These are phyloP conservation scores for Hypothenemus hampei DNA, from an alignment of 1,140 invertebrate genomes.

Conservation along the genomic window DNA sequence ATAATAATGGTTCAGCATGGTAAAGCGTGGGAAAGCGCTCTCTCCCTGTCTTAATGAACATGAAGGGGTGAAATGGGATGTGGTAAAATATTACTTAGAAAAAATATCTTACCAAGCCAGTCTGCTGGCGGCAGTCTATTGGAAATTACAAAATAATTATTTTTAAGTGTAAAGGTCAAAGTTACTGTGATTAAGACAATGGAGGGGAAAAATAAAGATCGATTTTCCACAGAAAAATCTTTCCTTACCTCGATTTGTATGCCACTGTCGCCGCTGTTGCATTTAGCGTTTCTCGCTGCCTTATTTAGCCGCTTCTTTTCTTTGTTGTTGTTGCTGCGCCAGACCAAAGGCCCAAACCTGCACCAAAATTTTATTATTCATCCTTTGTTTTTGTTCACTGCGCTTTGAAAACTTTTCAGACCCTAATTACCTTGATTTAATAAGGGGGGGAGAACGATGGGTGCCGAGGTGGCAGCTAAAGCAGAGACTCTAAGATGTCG, in stretches of 20 bases:
- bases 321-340: slow-evolving; percentile 66
- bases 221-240: too few species aligned
- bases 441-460: too few species aligned
- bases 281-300: slow-evolving; percentile 64
- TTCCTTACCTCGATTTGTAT: slow-evolving; percentile 65
- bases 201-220: background rate
- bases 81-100: slow-evolving; percentile 15
- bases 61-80: slow-evolving; percentile 37
- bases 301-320: slow-evolving; percentile 64
- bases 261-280: slow-evolving; percentile 70
- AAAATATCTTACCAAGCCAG: slow-evolving; percentile 46
- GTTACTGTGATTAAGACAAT: slow-evolving; percentile 1
- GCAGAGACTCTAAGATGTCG: too few species aligned
- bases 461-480: too few species aligned
- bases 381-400: too few species aligned
- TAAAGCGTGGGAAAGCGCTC: too few species aligned
- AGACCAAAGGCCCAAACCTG: slow-evolving; percentile 64
- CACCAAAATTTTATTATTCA: too few species aligned
- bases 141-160: slow-evolving; percentile 36
- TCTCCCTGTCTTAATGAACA: too few species aligned
- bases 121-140: slow-evolving; percentile 45
- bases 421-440: too few species aligned
- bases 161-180: slow-evolving; percentile 2
- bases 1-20: too few species aligned
- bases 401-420: too few species aligned